Conservation (phyloP, 2,113 vertebrate species). For the Dipodomys spectabilis region DNA sequence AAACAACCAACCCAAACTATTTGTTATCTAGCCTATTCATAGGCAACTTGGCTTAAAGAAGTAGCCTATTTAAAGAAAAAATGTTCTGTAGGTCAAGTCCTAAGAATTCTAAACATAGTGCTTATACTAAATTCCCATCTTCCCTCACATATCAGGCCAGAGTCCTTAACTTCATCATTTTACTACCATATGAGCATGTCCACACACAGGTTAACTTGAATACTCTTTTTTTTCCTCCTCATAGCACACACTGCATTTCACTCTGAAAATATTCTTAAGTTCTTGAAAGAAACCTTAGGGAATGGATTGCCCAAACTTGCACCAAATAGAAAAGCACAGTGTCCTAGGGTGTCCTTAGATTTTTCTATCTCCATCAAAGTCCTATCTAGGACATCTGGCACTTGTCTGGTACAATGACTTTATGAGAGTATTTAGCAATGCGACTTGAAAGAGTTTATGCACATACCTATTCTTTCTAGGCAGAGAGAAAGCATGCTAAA, state of each 20-base stretch:
- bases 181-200: background rate
- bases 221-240: background rate
- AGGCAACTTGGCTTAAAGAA: slow-evolving; percentile 52
- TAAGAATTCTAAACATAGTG: slow-evolving; percentile 59
- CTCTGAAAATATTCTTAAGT: slow-evolving; percentile 63
- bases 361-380: slow-evolving; percentile 68
- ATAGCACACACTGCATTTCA: background rate
- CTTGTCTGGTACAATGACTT: slow-evolving; percentile 66
- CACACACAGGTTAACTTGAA: background rate
- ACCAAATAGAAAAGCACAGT: slow-evolving; percentile 48
- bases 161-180: slow-evolving; percentile 14
- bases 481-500: slow-evolving; percentile 33
- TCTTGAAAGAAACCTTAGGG: slow-evolving; percentile 59
- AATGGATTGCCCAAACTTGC: slow-evolving; percentile 23
- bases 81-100: slow-evolving; percentile 51
- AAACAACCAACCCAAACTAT: slow-evolving; percentile 6
- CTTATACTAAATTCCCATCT: slow-evolving; percentile 28
- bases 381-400: slow-evolving; percentile 67
- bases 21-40: slow-evolving; percentile 10
- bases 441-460: slow-evolving; percentile 64
- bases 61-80: slow-evolving; percentile 24
- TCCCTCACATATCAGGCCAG: background rate
- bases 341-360: slow-evolving; percentile 55
- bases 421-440: slow-evolving; percentile 55
- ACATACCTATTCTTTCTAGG: slow-evolving; percentile 62